These are phyloP conservation scores for Phenganax subtilis DNA, from an alignment of 92 coral and sea anemone genomes.

Conservation along the genomic window DNA sequence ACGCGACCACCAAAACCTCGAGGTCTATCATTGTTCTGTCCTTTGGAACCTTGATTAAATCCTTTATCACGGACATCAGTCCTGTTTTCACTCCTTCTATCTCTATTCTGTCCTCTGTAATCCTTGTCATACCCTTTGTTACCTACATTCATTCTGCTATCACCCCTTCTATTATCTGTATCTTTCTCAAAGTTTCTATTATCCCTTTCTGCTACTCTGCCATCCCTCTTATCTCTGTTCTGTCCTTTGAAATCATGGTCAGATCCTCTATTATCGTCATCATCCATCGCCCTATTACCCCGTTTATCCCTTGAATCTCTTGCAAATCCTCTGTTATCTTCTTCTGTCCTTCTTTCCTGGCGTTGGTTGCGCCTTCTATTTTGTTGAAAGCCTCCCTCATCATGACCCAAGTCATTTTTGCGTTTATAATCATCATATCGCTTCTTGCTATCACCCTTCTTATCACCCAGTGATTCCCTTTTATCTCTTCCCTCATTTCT, in stretches of 20 bases:
- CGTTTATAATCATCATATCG: conserved; percentile 39
- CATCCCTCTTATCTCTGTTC: conserved; percentile 25
- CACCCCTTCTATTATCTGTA: conserved; percentile 16
- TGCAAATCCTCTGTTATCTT: too few relatives aligned
- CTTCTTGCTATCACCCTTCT: conserved; percentile 19
- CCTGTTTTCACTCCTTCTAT: conserved; percentile 1
- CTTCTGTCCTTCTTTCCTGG: too few relatives aligned
- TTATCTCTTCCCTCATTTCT: not conserved
- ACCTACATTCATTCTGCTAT: not conserved
- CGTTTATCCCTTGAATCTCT: too few relatives aligned
- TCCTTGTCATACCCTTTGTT: conserved; percentile 20
- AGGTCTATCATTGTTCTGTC: conserved; percentile 15
- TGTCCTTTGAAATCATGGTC: not conserved
- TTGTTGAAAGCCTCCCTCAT: conserved; percentile 18
- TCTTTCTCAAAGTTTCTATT: too few relatives aligned
- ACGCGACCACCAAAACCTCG: conserved; percentile 7
- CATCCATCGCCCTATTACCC: too few relatives aligned
- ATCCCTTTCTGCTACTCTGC: not conserved
- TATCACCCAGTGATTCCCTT: conserved; percentile 13
- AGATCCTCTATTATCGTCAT: too few relatives aligned
- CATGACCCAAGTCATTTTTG: conserved; percentile 40
- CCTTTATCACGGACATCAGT: conserved; percentile 28
- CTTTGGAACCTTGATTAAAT: not conserved
- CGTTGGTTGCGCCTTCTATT: too few relatives aligned
- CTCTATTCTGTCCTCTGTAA: conserved; percentile 21